phyloP scores from a whole-genome alignment of 2,888 invertebrate species.

The Cepaea hortensis region DNA sequence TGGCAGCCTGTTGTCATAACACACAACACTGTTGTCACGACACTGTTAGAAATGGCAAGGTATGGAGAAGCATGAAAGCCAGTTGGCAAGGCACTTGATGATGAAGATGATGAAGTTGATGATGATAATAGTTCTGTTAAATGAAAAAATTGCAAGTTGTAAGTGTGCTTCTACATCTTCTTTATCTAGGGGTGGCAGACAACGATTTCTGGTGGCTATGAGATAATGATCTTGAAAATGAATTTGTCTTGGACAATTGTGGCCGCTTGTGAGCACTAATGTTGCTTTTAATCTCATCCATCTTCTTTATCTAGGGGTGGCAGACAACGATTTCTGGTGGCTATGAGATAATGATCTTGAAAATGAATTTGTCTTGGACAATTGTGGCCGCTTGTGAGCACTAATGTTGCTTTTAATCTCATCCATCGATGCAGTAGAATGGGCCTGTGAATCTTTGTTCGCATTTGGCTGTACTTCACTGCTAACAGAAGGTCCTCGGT shows the following conservation, averaged over 20 bases:
- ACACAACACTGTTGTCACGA: too few species aligned
- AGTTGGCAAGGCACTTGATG: too few species aligned
- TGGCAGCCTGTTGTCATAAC: too few species aligned
- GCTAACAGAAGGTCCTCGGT: constrained; percentile 4
- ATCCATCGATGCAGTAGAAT: background rate
- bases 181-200: background rate
- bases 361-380: background rate
- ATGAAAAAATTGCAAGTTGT: too few species aligned
- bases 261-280: background rate
- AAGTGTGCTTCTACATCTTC: too few species aligned
- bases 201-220: background rate
- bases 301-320: background rate
- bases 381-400: background rate
- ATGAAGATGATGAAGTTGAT: too few species aligned
- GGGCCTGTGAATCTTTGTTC: too few species aligned
- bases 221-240: background rate
- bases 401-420: background rate
- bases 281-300: background rate
- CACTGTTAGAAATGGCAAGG: too few species aligned
- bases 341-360: background rate
- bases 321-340: background rate
- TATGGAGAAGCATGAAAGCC: too few species aligned
- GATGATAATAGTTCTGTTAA: too few species aligned
- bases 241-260: background rate
- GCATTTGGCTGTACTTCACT: background rate